Base-by-base conservation (phyloP, 1,140 invertebrate species). In the Oryzaephilus surinamensis region DNA sequence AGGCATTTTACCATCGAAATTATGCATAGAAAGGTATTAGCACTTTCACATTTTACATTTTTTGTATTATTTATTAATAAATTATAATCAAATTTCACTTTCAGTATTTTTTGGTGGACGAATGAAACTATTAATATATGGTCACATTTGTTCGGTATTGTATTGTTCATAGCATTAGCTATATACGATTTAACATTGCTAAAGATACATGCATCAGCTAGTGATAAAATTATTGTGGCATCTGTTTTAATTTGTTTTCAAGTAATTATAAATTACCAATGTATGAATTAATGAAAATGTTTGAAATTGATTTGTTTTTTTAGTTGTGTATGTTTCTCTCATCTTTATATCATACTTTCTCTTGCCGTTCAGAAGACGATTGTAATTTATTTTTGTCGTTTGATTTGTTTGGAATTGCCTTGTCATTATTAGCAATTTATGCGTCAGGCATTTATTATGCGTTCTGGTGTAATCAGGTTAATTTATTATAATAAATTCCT, bases 111-210 rank as follows among this genome's bases (percentile, higher is more conserved):
- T 66, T 88, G 89, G 77, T 92, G 91, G 89, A 94, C 85, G 11
- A 97, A 97, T 58, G 93, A 97, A 64, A 96, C 91, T 3, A 76
- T 97, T 47, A 97, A 97, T 54, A 95, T 97, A 57, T 97, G 93
- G 93, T 91, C 86, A 35, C 93, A 97, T 63, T 70, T 97, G 45
- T 77, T 91, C 44, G 92, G 92, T 6, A 95, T 91, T 70, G 75
- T 91, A 55, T 64, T 95, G 6, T 89, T 97, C 49, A 64, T 88
- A 12, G 77, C 77, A 12, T 64, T 95, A 32, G 85, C 89, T 6
- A 69, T 92, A 23, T 84, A 91, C 51, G 90, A 93, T 57, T 69
- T 90, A 24, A 75, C 81, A 45, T 67, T 85, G 43, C 70, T 87
- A 13, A 82, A 83, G 50, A 76, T 83, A 36, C 77, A 85, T 46